Evolutionary conservation across 92 coral and sea anemone genomes (phyloP).

Genomic region (Siderastrea radians): DNA sequence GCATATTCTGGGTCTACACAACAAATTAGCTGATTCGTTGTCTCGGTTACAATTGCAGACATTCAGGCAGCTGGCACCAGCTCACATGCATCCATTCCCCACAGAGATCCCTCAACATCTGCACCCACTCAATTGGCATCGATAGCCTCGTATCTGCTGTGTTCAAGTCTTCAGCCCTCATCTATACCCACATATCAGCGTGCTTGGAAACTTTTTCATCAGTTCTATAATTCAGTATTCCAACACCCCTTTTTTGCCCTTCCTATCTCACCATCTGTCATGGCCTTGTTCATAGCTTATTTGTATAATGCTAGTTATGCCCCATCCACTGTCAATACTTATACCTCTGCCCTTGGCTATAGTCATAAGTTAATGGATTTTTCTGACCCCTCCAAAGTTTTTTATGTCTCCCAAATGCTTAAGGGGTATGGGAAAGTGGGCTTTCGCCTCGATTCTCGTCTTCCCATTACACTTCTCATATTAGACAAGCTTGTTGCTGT

Average conservation of each 20-base stretch:
- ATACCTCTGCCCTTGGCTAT: too few species aligned
- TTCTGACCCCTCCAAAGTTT: too few species aligned
- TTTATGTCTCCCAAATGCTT: neutral
- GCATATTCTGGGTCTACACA: neutral
- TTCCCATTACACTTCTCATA: conserved; percentile 61
- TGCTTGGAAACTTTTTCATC: too few species aligned
- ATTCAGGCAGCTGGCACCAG: neutral
- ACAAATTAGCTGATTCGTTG: neutral
- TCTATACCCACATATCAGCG: too few species aligned
- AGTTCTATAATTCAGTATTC: conserved; percentile 1
- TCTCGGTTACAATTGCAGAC: too few species aligned
- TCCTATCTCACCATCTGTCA: conserved; percentile 58
- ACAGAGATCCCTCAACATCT: neutral
- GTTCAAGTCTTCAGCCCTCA: too few species aligned
- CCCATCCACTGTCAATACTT: neutral
- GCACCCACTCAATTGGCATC: conserved; percentile 8
- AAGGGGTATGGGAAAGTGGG: conserved; percentile 61
- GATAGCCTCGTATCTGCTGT: conserved; percentile 8
- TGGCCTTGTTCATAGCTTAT: conserved; percentile 73
- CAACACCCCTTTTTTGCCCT: conserved; percentile 10
- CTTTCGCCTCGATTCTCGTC: conserved; percentile 53
- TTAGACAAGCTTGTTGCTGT: neutral
- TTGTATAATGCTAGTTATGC: conserved; percentile 57
- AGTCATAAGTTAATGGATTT: too few species aligned
- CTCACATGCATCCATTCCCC: neutral